Conservation (phyloP, 2,113 vertebrate species). For the Antechinus flavipes region DNA sequence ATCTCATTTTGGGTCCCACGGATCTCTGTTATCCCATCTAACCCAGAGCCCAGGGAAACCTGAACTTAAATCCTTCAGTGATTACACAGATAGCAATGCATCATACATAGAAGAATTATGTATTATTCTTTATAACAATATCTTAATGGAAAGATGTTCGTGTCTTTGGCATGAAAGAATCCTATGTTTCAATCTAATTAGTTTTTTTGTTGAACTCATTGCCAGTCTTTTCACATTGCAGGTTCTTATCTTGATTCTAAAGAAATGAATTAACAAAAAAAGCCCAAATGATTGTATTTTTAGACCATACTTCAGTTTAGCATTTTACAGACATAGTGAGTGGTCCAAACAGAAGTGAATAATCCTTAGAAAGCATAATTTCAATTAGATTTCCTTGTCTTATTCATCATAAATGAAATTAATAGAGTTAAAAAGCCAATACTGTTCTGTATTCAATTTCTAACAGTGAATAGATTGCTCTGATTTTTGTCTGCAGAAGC, state of each 20-base stretch:
- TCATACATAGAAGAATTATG: neutral
- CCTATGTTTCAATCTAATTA: neutral
- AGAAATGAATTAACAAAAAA: neutral
- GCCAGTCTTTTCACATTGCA: neutral
- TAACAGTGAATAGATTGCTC: neutral
- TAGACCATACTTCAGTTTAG: neutral
- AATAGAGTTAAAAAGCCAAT: neutral
- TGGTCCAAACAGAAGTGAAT: neutral
- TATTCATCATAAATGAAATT: neutral
- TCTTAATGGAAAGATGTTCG: slow-evolving; percentile 1
- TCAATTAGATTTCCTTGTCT: neutral
- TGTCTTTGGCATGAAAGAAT: neutral
- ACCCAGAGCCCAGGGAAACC: neutral
- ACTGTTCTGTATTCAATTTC: neutral
- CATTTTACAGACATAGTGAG: neutral
- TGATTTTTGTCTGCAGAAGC: neutral
- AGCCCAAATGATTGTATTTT: neutral
- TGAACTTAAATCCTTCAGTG: neutral
- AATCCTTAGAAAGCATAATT: neutral
- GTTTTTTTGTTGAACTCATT: neutral
- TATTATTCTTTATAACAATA: neutral
- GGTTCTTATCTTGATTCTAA: neutral
- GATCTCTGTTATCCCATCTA: neutral
- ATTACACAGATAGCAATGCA: neutral
- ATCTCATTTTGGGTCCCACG: neutral